phyloP scores from a whole-genome alignment of 1,140 invertebrate genomes.

The Zaprionus capensis region DNA sequence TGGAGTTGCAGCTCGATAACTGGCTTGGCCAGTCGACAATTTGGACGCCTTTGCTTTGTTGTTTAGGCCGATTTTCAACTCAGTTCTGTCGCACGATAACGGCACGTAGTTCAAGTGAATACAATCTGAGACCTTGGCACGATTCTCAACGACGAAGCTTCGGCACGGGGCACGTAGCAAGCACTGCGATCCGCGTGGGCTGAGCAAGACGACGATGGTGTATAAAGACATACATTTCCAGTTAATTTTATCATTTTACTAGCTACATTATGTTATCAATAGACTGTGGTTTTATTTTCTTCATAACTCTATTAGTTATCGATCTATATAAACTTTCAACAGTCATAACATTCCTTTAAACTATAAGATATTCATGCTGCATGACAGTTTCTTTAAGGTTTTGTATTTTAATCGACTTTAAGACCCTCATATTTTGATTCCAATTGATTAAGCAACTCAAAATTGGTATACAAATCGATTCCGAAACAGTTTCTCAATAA shows the following conservation, averaged over 20 bases:
- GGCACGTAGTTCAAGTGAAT: conserved; percentile 74
- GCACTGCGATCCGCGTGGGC: neutral
- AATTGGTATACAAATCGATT: neutral
- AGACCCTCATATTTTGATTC: neutral
- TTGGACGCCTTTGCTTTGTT: conserved; percentile 5
- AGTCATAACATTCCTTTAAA: neutral
- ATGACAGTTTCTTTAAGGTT: neutral
- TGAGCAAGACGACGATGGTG: neutral
- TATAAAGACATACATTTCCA: neutral
- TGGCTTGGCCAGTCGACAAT: conserved; percentile 30
- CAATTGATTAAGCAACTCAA: neutral
- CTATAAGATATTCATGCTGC: neutral
- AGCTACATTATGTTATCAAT: conserved; percentile 8
- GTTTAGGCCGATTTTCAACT: conserved; percentile 34
- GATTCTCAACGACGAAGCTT: conserved; percentile 47
- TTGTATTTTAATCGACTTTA: too few relatives aligned
- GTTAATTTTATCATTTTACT: neutral
- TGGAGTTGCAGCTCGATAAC: conserved; percentile 26
- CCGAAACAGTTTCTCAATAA: neutral
- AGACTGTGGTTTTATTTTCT: neutral
- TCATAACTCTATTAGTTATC: neutral
- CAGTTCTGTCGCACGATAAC: conserved; percentile 60
- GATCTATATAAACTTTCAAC: neutral
- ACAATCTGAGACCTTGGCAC: conserved; percentile 79
- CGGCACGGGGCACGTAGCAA: neutral